Evolutionary conservation across 2,888 invertebrate species (phyloP).

Genomic region (Leucophenga maculata): DNA sequence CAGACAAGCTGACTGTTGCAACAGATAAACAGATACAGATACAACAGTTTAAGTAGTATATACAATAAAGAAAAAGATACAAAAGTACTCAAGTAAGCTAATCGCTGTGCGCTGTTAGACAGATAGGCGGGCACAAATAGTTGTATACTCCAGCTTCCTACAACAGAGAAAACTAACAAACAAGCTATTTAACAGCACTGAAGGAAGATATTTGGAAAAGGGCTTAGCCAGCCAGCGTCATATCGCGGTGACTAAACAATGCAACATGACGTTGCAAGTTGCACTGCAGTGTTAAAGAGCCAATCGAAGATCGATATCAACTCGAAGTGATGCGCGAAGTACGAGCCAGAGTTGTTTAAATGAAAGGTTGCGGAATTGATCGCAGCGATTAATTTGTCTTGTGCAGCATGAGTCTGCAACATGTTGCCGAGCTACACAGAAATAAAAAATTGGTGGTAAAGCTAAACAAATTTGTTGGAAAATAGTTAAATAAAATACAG

Average conservation of each 20-base stretch:
- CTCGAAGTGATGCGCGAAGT: background rate
- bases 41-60: background rate
- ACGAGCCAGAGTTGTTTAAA: slow-evolving; percentile 17
- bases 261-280: slow-evolving; percentile 18
- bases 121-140: slow-evolving; percentile 62
- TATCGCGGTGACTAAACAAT: slow-evolving; percentile 10
- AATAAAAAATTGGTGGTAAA: too few species aligned
- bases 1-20: slow-evolving; percentile 12
- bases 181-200: slow-evolving; percentile 15
- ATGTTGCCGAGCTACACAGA: slow-evolving; percentile 38
- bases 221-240: slow-evolving; percentile 20
- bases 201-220: slow-evolving; percentile 10
- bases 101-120: background rate
- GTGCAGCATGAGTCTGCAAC: slow-evolving; percentile 61
- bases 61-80: background rate
- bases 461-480: too few species aligned
- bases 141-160: slow-evolving; percentile 55
- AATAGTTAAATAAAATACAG: too few species aligned
- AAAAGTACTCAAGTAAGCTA: slow-evolving; percentile 9
- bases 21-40: too few species aligned
- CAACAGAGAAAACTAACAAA: slow-evolving; percentile 15
- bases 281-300: slow-evolving; percentile 20
- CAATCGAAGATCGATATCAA: slow-evolving; percentile 67
- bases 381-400: slow-evolving; percentile 70
- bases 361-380: slow-evolving; percentile 61